phyloP scores from a whole-genome alignment of 1,140 invertebrate species.

The Drosophila pandora region DNA sequence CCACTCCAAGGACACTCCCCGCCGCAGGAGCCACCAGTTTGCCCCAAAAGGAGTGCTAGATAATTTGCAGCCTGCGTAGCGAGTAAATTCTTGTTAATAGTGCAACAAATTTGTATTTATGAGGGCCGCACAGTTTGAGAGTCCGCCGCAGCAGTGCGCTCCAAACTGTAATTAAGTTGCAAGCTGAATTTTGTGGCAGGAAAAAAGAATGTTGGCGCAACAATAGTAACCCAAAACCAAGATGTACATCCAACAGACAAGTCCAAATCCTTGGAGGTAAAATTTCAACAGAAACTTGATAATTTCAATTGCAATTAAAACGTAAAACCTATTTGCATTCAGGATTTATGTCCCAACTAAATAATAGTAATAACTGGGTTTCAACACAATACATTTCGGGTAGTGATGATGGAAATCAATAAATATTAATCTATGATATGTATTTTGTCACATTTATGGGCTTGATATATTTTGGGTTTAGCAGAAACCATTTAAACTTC shows the following conservation, averaged over 20 bases:
- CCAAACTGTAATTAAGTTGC: constrained; percentile 29
- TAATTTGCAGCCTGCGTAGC: constrained; percentile 28
- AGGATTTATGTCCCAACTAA: not conserved
- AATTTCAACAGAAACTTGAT: too few species aligned
- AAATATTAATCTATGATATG: not conserved
- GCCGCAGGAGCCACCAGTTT: not conserved
- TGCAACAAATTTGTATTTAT: constrained; percentile 45
- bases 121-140: constrained; percentile 7
- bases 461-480: not conserved
- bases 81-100: constrained; percentile 43
- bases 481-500: not conserved
- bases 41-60: constrained; percentile 3
- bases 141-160: constrained; percentile 13
- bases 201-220: not conserved
- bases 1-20: constrained; percentile 31
- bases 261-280: not conserved
- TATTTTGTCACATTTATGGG: not conserved
- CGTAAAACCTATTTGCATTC: not conserved
- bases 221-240: not conserved
- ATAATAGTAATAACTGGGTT: not conserved
- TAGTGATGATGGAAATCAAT: not conserved
- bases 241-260: not conserved
- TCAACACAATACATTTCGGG: not conserved
- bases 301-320: constrained; percentile 1
- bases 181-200: not conserved